Evolutionary conservation across 2,113 vertebrate genomes (phyloP).

Genomic region (Burhinus bistriatus): DNA sequence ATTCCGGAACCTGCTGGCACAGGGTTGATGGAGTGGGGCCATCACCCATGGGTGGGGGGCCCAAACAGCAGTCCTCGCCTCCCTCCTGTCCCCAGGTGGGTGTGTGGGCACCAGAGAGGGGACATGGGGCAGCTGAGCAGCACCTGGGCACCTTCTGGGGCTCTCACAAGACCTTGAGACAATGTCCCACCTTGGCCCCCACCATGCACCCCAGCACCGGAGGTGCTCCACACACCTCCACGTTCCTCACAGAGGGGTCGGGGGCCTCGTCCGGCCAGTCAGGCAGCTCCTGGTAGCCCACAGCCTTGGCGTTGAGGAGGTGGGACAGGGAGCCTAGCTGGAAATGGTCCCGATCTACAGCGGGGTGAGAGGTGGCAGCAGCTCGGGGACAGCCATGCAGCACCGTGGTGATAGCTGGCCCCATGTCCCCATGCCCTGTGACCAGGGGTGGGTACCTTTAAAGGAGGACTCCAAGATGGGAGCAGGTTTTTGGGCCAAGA

Average conservation of each 20-base stretch:
- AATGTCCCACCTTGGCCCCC: background rate
- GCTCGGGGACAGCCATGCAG: background rate
- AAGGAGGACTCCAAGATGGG: constrained; percentile 95
- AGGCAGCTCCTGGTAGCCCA: constrained; percentile 95
- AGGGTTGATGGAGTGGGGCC: background rate
- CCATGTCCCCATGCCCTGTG: background rate
- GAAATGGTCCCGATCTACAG: constrained; percentile 94
- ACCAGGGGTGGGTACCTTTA: constrained; percentile 83
- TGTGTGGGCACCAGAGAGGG: background rate
- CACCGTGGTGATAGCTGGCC: background rate
- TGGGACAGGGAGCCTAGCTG: constrained; percentile 96
- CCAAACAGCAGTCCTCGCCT: background rate
- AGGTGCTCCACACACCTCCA: constrained; percentile 82
- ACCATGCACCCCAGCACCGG: background rate
- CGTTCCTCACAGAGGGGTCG: constrained; percentile 96
- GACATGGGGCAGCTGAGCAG: background rate
- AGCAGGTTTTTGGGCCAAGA: constrained; percentile 94
- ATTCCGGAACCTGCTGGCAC: constrained; percentile 88
- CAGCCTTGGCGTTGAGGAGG: constrained; percentile 93
- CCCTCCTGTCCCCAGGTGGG: fast-evolving
- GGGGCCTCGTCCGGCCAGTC: constrained; percentile 95
- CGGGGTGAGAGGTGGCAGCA: background rate
- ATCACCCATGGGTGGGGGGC: background rate
- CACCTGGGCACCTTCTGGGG: background rate
- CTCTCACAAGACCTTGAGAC: background rate